Base-by-base conservation (phyloP, 2,797 vertebrate genomes). In the Enteromius fasciolatus region DNA sequence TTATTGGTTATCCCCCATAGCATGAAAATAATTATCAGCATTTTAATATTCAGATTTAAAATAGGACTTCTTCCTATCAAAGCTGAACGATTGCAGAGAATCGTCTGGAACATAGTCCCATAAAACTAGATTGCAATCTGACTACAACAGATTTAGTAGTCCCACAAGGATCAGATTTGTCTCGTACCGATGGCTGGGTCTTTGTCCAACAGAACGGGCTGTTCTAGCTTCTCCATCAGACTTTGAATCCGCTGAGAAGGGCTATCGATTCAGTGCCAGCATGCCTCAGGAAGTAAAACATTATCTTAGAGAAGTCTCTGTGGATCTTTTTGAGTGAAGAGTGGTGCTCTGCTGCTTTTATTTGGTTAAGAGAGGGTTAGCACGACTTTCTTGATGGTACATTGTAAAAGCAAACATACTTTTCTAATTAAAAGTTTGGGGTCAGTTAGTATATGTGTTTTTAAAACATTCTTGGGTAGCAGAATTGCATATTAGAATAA, bases 221-320 rank as follows among this genome's bases (percentile, higher is more conserved):
- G 69, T 72, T 77, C 80, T 69, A 48, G 33, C 28, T 73, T 59
- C 84, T 83, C 66, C 73, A 33, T 86, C 82, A 80, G 83, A 84
- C 76, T 77, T 81, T 67, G 33, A 78, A 79, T 79, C 82, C 84
- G 36, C 66, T 69, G 41, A 77, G 84, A 54, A 78, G 74, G 44
- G 78, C 61, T 86, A 87, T 86, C 68, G 87, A 88, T 87, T 44
- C 78, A 76, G 83, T 64, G 70, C 83, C 81, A 86, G 86, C 69
- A 69, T 74, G 83, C 83, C 84, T 83, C 64, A 85, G 86, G 86
- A 87, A 87, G 80, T 87, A 79, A 86, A 87, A 88, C 86, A 86
- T 88, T 86, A 85, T 83, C 84, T 86, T 84, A 85, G 81, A 75
- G 64, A 70, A 72, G 84, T 67, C 86, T 84, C 82, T 70, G 28